Evolutionary conservation across 1,140 invertebrate genomes (phyloP), one percentile per base, ranked within the genome.

Genomic region (Rhysida immarginata): DNA sequence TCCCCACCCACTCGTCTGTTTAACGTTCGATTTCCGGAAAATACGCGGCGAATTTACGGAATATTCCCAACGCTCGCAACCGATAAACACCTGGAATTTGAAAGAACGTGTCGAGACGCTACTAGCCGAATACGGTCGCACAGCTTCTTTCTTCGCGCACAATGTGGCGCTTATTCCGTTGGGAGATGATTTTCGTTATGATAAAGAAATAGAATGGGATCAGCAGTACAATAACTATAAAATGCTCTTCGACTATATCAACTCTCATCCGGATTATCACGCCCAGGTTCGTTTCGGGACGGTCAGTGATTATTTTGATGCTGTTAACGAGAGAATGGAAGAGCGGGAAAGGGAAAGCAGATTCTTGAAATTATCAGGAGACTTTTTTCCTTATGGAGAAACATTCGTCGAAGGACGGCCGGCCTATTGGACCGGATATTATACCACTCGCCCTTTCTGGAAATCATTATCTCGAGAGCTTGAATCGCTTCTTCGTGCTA

Each of bases 311-410:
- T 97, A 95, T 66, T 96, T 96, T 64, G 71, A 76, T 23, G 86
- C 82, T 45, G 78, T 94, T 44, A 48, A 66, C 42, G 51, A 61
- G 20, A 56, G 65, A 50, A 61, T 66, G 52, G 48, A 51, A 26
- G 54, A 61, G 25, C n/a, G n/a, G n/a, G n/a, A n/a, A n/a, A n/a
- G n/a, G n/a, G 60, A 66, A 48, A 44, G 26, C 49, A 25, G 44
- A 14, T 87, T 87, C 61, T 85, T 87, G 1, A 83, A 80, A 0
- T 67, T 98, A 1, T 82, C 81, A 64, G 94, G 94, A 0, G 94
- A 97, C 64, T 98, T 98, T 69, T 96, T 95, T 66, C 92, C 95
- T 0, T 98, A 96, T 70, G 88, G 87, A 0, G 94, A 97, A 63
- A 90, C 93, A 48, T 92, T 95, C 64, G 84, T 83, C 51, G 90